phyloP scores from a whole-genome alignment of 2,113 vertebrate genomes.

The Scartelaos histophorus region DNA sequence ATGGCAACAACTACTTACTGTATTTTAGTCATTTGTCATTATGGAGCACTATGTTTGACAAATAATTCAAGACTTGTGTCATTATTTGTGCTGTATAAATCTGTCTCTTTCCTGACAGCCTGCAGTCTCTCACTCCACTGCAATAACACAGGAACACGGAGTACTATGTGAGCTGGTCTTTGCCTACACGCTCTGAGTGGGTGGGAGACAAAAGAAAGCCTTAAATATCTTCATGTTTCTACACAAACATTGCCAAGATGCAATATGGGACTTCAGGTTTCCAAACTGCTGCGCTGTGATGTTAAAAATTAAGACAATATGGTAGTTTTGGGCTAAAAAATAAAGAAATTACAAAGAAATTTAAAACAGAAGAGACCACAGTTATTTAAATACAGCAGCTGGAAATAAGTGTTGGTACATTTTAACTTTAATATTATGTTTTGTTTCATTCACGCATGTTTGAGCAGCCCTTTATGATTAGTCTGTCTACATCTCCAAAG shows the following conservation, averaged over 20 bases:
- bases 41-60: neutral
- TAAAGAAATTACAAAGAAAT: neutral
- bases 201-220: neutral
- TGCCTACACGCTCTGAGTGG: slow-evolving; percentile 22
- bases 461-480: too few relatives aligned
- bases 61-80: neutral
- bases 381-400: too few relatives aligned
- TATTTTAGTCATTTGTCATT: neutral
- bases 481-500: too few relatives aligned
- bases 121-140: neutral
- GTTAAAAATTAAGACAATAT: neutral
- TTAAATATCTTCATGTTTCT: neutral
- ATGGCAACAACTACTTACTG: too few relatives aligned
- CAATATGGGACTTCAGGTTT: neutral
- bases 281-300: neutral
- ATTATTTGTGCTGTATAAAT: neutral
- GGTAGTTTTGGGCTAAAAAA: neutral
- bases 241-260: neutral
- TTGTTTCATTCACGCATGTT: too few relatives aligned
- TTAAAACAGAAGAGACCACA: neutral
- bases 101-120: neutral
- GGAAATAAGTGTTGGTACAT: neutral
- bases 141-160: neutral
- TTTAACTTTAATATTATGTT: neutral
- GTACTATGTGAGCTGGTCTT: slow-evolving; percentile 8